Evolutionary conservation across 2,888 invertebrate genomes (phyloP).

Genomic region (Plagodis dolabraria): DNA sequence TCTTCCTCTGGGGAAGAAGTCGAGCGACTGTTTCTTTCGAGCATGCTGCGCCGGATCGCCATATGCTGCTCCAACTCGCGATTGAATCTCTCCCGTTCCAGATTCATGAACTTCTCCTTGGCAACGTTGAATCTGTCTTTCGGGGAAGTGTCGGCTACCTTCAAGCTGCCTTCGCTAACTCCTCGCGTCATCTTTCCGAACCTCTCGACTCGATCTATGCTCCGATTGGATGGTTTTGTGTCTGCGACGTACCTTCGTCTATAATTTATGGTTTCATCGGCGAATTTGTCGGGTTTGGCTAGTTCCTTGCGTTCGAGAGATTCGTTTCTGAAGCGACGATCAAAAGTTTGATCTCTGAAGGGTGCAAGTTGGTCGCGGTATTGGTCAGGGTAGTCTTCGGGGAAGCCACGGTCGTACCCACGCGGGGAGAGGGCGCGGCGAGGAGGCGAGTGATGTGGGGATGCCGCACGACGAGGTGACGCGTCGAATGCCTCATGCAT

Average conservation of each 20-base stretch:
- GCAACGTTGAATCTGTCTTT: slow-evolving; percentile 93
- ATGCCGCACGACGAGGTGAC: slow-evolving; percentile 68
- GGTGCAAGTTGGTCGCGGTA: slow-evolving; percentile 71
- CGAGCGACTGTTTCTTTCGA: slow-evolving; percentile 81
- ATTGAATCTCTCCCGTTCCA: slow-evolving; percentile 89
- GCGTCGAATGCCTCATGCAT: slow-evolving; percentile 85
- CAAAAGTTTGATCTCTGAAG: slow-evolving; percentile 60
- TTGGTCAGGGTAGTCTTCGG: slow-evolving; percentile 53
- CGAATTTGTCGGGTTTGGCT: slow-evolving; percentile 67
- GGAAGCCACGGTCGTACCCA: slow-evolving; percentile 53
- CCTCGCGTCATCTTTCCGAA: slow-evolving; percentile 74
- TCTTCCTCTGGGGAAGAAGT: slow-evolving; percentile 84
- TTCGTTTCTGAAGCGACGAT: slow-evolving; percentile 52
- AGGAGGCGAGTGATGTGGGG: slow-evolving; percentile 55
- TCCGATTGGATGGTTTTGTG: slow-evolving; percentile 74
- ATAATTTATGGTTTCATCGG: slow-evolving; percentile 67
- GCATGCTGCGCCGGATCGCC: slow-evolving; percentile 79
- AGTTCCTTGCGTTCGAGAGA: slow-evolving; percentile 72
- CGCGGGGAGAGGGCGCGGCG: slow-evolving; percentile 60
- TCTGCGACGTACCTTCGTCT: slow-evolving; percentile 82
- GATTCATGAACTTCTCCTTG: slow-evolving; percentile 92
- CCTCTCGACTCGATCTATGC: slow-evolving; percentile 75
- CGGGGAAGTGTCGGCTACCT: slow-evolving; percentile 83
- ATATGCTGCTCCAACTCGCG: slow-evolving; percentile 83
- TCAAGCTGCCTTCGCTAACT: slow-evolving; percentile 77